Evolutionary conservation across 2,797 vertebrate species (phyloP).

Genomic region (Pterois miles): DNA sequence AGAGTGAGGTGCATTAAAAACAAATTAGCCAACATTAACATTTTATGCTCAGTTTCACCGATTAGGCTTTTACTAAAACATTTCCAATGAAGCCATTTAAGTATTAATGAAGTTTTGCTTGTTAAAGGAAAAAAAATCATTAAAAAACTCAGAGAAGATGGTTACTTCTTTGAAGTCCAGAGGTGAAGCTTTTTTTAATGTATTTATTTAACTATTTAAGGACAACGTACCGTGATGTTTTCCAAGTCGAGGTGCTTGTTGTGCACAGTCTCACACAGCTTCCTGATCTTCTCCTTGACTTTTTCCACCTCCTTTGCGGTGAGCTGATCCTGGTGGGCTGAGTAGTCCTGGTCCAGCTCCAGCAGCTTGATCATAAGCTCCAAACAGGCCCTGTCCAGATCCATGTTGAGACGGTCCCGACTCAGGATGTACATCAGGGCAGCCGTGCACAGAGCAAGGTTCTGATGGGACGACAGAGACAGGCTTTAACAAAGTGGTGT

Average conservation of each 20-base stretch:
- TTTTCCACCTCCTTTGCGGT: constrained; percentile 97
- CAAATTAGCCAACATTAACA: not conserved
- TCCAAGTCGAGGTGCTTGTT: constrained; percentile 98
- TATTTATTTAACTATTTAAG: not conserved
- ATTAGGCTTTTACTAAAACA: not conserved
- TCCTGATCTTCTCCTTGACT: constrained; percentile 98
- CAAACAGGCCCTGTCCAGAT: constrained; percentile 95
- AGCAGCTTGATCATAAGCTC: constrained; percentile 98
- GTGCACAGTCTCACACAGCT: constrained; percentile 97
- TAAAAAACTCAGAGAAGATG: not conserved
- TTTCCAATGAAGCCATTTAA: not conserved
- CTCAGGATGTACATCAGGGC: constrained; percentile 99
- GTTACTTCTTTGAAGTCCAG: not conserved
- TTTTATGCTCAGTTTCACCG: not conserved
- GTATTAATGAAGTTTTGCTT: not conserved
- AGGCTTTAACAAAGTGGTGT: not conserved
- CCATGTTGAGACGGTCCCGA: constrained; percentile 98
- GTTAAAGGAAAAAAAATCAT: not conserved
- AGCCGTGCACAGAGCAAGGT: constrained; percentile 96
- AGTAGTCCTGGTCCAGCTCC: constrained; percentile 92
- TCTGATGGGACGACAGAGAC: constrained; percentile 77
- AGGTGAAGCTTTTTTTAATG: not conserved
- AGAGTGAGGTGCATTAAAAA: not conserved
- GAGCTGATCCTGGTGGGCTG: constrained; percentile 86
- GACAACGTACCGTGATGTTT: constrained; percentile 93